These are phyloP conservation scores for Halictus quadricinctus DNA, from an alignment of 2,888 invertebrate genomes.

Conservation along the genomic window DNA sequence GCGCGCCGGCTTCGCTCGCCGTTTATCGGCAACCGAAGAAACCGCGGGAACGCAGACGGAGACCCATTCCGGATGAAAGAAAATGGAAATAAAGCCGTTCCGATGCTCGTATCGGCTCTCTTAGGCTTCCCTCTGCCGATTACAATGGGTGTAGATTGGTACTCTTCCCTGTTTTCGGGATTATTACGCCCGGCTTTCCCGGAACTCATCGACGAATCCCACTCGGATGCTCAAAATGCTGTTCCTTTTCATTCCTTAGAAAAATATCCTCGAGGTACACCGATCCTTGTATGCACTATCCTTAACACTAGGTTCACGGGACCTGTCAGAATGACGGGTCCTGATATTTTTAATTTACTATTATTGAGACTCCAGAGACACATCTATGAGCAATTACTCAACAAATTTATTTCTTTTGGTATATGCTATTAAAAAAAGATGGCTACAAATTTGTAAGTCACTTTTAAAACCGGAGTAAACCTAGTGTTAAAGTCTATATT, in stretches of 20 bases:
- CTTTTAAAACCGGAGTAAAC: too few relatives aligned
- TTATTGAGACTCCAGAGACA: too few relatives aligned
- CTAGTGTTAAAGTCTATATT: too few relatives aligned
- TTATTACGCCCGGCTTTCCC: background rate
- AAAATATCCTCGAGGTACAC: background rate
- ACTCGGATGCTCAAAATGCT: background rate
- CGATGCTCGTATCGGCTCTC: background rate
- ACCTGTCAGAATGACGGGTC: too few relatives aligned
- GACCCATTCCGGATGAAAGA: constrained; percentile 7
- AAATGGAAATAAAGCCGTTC: constrained; percentile 4
- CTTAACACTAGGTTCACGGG: too few relatives aligned
- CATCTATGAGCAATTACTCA: too few relatives aligned
- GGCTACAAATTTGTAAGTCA: too few relatives aligned
- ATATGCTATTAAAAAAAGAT: too few relatives aligned
- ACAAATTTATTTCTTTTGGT: too few relatives aligned
- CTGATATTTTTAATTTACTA: too few relatives aligned
- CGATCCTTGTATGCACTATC: background rate
- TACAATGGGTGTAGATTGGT: background rate
- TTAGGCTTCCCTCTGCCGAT: background rate
- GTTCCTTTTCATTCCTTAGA: background rate
- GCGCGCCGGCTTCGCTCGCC: background rate
- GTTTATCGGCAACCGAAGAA: constrained; percentile 8
- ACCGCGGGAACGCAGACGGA: background rate
- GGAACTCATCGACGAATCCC: background rate
- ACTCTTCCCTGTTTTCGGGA: background rate